phyloP scores from a whole-genome alignment of 2,797 vertebrate species.

The Tangara arthus region DNA sequence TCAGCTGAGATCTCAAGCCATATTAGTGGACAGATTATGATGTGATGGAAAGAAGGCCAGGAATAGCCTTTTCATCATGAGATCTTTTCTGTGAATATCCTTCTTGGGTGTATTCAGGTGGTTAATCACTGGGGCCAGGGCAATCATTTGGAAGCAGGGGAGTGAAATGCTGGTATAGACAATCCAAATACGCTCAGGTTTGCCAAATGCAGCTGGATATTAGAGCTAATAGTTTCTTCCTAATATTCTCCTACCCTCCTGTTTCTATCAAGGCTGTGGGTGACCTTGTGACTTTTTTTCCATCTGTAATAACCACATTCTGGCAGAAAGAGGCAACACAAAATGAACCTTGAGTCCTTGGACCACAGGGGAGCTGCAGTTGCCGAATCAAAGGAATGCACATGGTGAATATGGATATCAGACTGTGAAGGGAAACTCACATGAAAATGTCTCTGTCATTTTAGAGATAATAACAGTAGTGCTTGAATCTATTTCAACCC shows the following conservation, averaged over 20 bases:
- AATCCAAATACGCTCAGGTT: not conserved
- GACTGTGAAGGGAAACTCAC: not conserved
- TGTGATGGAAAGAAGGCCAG: conserved; percentile 52
- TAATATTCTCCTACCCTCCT: not conserved
- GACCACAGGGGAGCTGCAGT: not conserved
- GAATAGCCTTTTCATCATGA: conserved; percentile 43
- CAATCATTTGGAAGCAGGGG: not conserved
- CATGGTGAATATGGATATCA: not conserved
- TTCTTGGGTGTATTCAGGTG: not conserved
- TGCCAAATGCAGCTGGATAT: not conserved
- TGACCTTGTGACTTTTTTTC: not conserved
- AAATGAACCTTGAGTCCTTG: not conserved
- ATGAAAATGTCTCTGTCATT: not conserved
- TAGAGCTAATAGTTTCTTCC: not conserved
- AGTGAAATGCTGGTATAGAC: not conserved
- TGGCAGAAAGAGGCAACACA: not conserved
- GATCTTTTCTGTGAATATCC: conserved; percentile 19
- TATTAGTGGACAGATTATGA: conserved; percentile 61
- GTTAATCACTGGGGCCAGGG: not conserved
- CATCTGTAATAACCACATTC: not conserved
- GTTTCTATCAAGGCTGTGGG: not conserved
- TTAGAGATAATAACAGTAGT: not conserved
- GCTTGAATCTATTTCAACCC: not conserved
- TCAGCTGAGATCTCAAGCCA: conserved; percentile 54
- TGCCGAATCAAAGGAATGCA: fast-evolving